Evolutionary conservation across 1,140 invertebrate species (phyloP).

Genomic region (Listronotus oregonensis): DNA sequence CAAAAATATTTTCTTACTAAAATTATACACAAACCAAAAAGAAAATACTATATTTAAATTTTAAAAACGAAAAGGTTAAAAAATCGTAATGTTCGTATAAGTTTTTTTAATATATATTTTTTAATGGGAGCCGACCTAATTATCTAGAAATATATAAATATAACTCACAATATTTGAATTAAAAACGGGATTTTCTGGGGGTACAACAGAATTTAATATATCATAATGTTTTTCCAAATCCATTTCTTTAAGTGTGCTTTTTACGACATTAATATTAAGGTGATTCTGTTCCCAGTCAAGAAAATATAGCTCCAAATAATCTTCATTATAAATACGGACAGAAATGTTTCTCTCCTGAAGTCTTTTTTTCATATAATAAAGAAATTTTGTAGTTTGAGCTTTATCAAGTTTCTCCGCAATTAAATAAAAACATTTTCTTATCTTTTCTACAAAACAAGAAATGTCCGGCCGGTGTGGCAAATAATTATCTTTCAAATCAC

Average conservation of each 20-base stretch:
- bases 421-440: slow-evolving; percentile 41
- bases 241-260: slow-evolving; percentile 42
- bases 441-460: slow-evolving; percentile 32
- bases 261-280: slow-evolving; percentile 39
- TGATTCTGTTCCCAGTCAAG: slow-evolving; percentile 42
- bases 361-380: slow-evolving; percentile 31
- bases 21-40: too few species aligned
- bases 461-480: slow-evolving; percentile 31
- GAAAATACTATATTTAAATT: too few species aligned
- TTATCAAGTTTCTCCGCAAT: slow-evolving; percentile 43
- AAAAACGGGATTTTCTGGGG: background rate
- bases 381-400: slow-evolving; percentile 33
- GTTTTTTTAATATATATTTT: too few species aligned
- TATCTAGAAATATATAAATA: slow-evolving; percentile 4
- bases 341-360: slow-evolving; percentile 27
- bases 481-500: slow-evolving; percentile 31
- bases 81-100: too few species aligned
- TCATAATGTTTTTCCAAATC: slow-evolving; percentile 35
- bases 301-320: slow-evolving; percentile 46
- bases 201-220: slow-evolving; percentile 20
- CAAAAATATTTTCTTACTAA: too few species aligned
- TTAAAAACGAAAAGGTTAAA: too few species aligned
- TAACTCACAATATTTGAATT: background rate
- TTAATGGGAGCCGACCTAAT: too few species aligned
- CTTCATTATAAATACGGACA: slow-evolving; percentile 13